These are phyloP conservation scores for Bugulina stolonifera DNA, from an alignment of 2,888 invertebrate genomes.

Conservation along the genomic window DNA sequence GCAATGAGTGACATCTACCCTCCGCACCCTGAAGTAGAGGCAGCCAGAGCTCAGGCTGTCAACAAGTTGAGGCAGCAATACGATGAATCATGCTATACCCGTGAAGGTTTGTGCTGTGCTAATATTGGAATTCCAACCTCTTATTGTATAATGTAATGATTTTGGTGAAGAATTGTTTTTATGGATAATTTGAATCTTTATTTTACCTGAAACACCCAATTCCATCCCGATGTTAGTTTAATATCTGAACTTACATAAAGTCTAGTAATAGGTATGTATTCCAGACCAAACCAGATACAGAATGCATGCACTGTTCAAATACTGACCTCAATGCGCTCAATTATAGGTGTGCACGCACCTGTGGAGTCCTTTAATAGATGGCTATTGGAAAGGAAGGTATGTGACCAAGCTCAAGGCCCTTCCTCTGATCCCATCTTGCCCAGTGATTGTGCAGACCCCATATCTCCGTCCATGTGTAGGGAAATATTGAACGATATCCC, in stretches of 20 bases:
- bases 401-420: slow-evolving; percentile 64
- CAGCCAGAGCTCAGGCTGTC: slow-evolving; percentile 73
- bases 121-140: no score
- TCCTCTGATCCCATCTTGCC: slow-evolving; percentile 78
- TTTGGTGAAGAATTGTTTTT: no score
- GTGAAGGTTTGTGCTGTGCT: slow-evolving; percentile 57
- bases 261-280: no score
- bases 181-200: no score
- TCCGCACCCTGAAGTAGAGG: slow-evolving; percentile 89
- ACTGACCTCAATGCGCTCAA: no score
- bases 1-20: slow-evolving; percentile 78
- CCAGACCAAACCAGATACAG: no score
- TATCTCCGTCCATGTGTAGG: slow-evolving; percentile 88
- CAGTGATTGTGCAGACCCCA: slow-evolving; percentile 82
- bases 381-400: slow-evolving; percentile 89
- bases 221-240: no score
- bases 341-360: slow-evolving; percentile 85
- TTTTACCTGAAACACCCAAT: no score
- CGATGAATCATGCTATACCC: slow-evolving; percentile 85
- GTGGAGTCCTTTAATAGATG: slow-evolving; percentile 91
- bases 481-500: slow-evolving; percentile 98
- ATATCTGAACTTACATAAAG: no score
- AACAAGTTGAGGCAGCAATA: slow-evolving; percentile 82
- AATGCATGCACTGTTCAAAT: no score
- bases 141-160: no score